Conservation (phyloP, 2,888 invertebrate genomes). For the Epirrhoe tristata region DNA sequence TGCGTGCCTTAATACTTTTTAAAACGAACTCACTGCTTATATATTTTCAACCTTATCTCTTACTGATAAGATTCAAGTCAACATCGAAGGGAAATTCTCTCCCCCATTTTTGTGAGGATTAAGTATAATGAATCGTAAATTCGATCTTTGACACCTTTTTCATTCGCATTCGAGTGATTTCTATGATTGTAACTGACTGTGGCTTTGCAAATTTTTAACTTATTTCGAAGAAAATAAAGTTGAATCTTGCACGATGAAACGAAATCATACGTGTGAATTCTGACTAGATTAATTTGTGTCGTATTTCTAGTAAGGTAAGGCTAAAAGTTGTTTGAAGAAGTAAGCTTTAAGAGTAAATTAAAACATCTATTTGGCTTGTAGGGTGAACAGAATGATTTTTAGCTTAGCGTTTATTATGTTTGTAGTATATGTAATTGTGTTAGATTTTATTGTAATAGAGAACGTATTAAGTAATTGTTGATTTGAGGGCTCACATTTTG, state of each 20-base stretch:
- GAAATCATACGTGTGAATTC: conserved; percentile 41
- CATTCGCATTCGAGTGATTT: conserved; percentile 81
- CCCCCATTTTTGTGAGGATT: conserved; percentile 80
- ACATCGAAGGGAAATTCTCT: conserved; percentile 32
- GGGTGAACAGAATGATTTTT: conserved; percentile 47
- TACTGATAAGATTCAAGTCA: conserved; percentile 44
- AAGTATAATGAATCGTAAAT: conserved; percentile 85
- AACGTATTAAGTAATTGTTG: conserved; percentile 62
- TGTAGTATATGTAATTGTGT: conserved; percentile 68
- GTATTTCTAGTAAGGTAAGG: conserved; percentile 40
- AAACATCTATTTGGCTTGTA: conserved; percentile 63
- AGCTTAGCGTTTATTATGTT: conserved; percentile 60
- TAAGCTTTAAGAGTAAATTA: conserved; percentile 65
- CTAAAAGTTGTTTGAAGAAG: conserved; percentile 37
- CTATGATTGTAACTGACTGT: conserved; percentile 64
- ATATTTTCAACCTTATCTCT: conserved; percentile 21
- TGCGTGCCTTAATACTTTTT: conserved; percentile 74
- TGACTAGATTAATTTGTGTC: conserved; percentile 3
- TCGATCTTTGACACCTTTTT: conserved; percentile 86
- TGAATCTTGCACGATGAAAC: conserved; percentile 1
- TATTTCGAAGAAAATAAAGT: conserved; percentile 16
- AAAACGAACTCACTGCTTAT: conserved; percentile 57
- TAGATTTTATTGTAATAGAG: conserved; percentile 65
- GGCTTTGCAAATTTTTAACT: conserved; percentile 9
- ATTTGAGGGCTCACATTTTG: conserved; percentile 50